Percentiles rank a stretch among this genome's conserved stretches.
phyloP scores from a whole-genome alignment of 2,888 invertebrate genomes.

The Ommatoiulus sabulosus region DNA sequence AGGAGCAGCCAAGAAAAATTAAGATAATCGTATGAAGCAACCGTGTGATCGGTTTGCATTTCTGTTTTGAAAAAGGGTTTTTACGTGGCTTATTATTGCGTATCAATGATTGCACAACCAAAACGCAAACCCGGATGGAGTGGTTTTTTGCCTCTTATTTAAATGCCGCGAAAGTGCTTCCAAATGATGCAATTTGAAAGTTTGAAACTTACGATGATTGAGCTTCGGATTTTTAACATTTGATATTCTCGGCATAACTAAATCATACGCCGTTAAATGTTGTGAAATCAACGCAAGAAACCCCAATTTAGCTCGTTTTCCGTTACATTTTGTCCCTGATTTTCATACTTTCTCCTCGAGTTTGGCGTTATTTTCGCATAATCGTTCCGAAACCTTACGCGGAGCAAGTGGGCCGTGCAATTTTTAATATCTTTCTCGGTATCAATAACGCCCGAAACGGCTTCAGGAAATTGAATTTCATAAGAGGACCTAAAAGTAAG shows the following conservation, averaged over 20 bases:
- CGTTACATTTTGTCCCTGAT: background rate
- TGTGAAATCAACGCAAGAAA: background rate
- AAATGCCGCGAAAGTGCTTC: background rate
- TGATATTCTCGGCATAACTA: too few relatives aligned
- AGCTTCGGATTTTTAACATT: background rate
- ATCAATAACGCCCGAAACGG: background rate
- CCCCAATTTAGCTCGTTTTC: background rate
- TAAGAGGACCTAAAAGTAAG: background rate
- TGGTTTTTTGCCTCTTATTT: background rate
- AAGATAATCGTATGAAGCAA: background rate
- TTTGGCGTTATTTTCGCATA: background rate
- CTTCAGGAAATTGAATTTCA: slow-evolving; percentile 33
- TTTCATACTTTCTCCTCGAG: background rate
- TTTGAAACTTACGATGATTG: background rate
- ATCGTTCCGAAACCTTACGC: background rate
- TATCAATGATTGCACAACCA: background rate
- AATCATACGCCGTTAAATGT: background rate
- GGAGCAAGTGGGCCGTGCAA: background rate
- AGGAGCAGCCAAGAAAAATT: background rate
- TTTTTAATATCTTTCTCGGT: background rate
- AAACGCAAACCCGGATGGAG: background rate
- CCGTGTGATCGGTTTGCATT: background rate
- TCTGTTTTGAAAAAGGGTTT: background rate
- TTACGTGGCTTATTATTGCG: background rate
- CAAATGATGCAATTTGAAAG: background rate